Percentiles rank a stretch among this genome's conserved stretches.
phyloP scores from a whole-genome alignment of 2,113 vertebrate genomes.

The Petromus typicus region DNA sequence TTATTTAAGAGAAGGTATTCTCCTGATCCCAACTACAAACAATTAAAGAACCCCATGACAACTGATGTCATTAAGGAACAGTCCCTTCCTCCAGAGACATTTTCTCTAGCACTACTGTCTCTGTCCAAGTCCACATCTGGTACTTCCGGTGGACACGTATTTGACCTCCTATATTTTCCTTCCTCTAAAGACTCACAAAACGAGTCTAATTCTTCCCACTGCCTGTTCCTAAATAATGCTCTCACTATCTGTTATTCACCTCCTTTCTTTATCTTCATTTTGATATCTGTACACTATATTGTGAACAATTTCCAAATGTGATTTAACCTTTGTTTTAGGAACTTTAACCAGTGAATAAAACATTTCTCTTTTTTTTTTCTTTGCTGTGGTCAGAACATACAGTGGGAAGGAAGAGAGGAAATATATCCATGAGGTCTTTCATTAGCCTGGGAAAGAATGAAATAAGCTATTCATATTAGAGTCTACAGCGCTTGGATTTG shows the following conservation, averaged over 20 bases:
- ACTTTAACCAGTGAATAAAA: background rate
- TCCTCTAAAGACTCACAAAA: background rate
- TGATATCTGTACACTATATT: background rate
- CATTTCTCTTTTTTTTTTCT: background rate
- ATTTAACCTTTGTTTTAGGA: background rate
- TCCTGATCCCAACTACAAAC: background rate
- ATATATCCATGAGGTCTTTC: background rate
- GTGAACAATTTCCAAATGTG: background rate
- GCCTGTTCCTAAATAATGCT: background rate
- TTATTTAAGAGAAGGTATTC: background rate
- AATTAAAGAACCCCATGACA: background rate
- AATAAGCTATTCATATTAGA: background rate
- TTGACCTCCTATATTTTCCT: background rate
- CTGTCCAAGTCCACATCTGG: background rate
- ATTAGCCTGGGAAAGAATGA: background rate
- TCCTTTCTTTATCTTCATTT: background rate
- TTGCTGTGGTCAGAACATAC: background rate
- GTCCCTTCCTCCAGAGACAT: background rate
- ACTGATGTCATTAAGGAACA: background rate
- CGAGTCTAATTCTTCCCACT: background rate
- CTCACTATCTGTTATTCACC: background rate
- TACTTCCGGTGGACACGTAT: background rate
- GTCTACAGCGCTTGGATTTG: background rate
- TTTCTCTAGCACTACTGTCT: background rate
- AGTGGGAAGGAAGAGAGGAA: background rate